Conservation (phyloP, 2,113 vertebrate species). For the Anseranas semipalmata region DNA sequence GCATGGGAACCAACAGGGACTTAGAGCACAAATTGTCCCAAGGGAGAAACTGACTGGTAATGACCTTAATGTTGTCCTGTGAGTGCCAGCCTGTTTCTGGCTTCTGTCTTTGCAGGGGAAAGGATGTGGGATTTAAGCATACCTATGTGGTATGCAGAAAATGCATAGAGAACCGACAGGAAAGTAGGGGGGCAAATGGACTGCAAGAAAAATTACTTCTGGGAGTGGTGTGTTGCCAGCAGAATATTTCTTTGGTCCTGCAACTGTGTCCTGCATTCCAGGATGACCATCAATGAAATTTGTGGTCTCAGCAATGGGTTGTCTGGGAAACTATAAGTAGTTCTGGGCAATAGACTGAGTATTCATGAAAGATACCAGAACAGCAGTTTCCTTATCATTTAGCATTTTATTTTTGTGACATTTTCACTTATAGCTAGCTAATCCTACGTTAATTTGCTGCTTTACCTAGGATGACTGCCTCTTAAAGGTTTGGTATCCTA, state of each 20-base stretch:
- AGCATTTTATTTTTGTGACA: neutral
- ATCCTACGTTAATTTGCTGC: neutral
- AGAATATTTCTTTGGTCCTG: neutral
- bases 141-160: neutral
- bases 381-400: neutral
- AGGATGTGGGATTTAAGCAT: neutral
- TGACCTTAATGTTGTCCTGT: neutral
- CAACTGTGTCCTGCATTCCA: neutral
- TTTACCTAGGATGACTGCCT: constrained; percentile 92
- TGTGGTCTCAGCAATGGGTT: neutral
- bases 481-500: constrained; percentile 97
- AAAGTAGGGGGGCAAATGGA: neutral
- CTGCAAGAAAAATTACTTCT: neutral
- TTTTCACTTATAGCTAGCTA: neutral
- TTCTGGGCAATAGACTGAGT: neutral
- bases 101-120: neutral
- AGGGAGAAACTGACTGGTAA: neutral
- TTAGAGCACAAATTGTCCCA: neutral
- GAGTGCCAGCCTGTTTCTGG: neutral
- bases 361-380: neutral
- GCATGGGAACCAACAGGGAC: neutral
- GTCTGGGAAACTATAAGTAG: neutral
- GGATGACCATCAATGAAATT: neutral
- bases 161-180: neutral
- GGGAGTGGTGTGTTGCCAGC: neutral